These are phyloP conservation scores for Sebastes aleutianus DNA, from an alignment of 2,797 vertebrate species.

Conservation along the genomic window DNA sequence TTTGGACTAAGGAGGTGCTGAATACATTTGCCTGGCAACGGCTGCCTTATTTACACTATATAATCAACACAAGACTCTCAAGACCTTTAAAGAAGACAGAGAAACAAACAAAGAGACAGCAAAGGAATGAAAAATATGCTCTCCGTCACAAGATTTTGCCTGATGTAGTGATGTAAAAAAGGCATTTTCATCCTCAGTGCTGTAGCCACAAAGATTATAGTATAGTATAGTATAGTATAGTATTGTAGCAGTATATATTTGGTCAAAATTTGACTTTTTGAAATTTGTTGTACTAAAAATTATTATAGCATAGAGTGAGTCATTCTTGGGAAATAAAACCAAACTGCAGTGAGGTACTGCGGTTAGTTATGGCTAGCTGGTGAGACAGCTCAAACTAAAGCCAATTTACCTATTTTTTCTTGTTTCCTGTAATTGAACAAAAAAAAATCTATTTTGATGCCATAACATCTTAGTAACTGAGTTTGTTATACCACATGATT, in stretches of 20 bases:
- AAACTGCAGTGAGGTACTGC: no score
- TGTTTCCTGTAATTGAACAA: background rate
- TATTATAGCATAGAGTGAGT: rapidly evolving
- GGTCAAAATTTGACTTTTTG: background rate
- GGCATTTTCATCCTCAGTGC: no score
- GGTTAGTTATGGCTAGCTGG: no score
- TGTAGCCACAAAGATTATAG: background rate
- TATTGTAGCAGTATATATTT: background rate
- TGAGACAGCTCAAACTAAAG: background rate
- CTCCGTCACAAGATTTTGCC: background rate
- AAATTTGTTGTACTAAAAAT: background rate
- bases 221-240: no score
- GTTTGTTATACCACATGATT: background rate
- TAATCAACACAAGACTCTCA: conserved; percentile 1
- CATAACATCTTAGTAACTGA: background rate
- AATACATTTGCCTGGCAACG: conserved; percentile 46
- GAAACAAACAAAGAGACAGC: background rate
- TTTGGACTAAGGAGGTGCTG: conserved; percentile 9
- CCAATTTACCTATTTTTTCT: background rate
- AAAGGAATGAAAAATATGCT: background rate
- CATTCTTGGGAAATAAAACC: background rate
- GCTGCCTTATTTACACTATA: conserved; percentile 35
- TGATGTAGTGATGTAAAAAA: background rate
- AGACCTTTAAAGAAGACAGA: background rate
- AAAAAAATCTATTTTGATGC: background rate